Evolutionary conservation across 2,888 invertebrate species (phyloP), one percentile per base, ranked within the genome.

Genomic region (Melolontha melolontha): DNA sequence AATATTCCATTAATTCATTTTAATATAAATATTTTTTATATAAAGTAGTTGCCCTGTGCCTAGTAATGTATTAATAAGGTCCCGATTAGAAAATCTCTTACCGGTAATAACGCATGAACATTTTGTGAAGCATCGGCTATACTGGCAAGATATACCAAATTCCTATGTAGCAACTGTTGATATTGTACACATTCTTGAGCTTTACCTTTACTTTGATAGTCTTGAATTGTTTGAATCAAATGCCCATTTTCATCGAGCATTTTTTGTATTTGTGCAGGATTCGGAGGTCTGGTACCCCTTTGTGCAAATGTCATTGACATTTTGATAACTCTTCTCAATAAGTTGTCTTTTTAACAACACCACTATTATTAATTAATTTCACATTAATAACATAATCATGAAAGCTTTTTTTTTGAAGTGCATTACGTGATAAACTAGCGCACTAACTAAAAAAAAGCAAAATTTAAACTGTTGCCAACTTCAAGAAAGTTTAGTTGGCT

Each of bases 191-290:
- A 95, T 86, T 98, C 97, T 84, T 94, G 91, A 16, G 92, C 87
- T 83, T 97, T 97, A 69, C 97, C 98, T 86, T 96, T 96, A 73
- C 91, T 93, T 85, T 98, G 98, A 84, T 92, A 97, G 76, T 98
- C 98, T 83, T 96, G 94, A 79, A 98, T 97, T 7, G 96, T 95
- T 86, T 97, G 96, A 78, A 98, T 98, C 50, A 98, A 87, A 81
- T 97, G 96, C 76, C 94, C 94, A 83, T 98, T 98, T 85, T 98
- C 98, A 85, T 98, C 98, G 70, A 98, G 87, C 90, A 98, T 92
- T 89, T 97, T 95, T 83, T 96, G 95, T 77, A 96, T 93, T 84
- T 94, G 94, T 55, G 91, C 91, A 69, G 93, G 91, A 81, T 89
- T 94, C 47, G 93, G 90, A 59, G 94, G 92, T 69, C 88, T 89